Conservation (phyloP, 2,888 invertebrate genomes). For the Apotomis turbidana region DNA sequence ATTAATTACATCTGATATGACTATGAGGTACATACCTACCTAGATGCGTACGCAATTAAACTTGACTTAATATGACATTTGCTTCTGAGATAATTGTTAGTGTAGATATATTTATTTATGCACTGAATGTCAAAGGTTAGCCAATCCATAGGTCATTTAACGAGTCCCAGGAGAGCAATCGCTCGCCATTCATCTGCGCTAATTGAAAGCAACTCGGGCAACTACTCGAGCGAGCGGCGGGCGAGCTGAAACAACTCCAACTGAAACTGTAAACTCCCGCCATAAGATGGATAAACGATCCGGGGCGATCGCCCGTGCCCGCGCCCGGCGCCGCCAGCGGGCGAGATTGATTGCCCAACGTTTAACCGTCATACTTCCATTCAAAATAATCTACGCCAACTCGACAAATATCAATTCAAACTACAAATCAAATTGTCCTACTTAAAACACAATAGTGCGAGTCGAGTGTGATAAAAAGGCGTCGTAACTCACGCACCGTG, state of each 20-base stretch:
- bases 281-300: constrained; percentile 17
- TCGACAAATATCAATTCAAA: not conserved
- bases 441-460: not conserved
- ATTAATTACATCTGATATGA: constrained; percentile 25
- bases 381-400: constrained; percentile 3
- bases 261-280: constrained; percentile 30
- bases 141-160: constrained; percentile 41
- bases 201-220: constrained; percentile 53
- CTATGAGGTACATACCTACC: not conserved
- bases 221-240: constrained; percentile 20
- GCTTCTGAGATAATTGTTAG: not conserved
- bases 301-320: not conserved
- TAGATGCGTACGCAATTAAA: not conserved
- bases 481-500: constrained; percentile 47
- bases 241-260: constrained; percentile 46
- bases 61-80: not conserved
- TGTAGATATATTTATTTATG: not conserved
- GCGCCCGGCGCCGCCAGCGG: not conserved
- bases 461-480: constrained; percentile 33
- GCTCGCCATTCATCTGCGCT: constrained; percentile 50
- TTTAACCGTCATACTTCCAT: not conserved
- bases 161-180: constrained; percentile 47
- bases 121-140: not conserved
- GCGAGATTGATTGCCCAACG: constrained; percentile 36
- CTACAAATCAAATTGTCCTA: not conserved